Base-by-base conservation (phyloP, 2,113 vertebrate genomes). In the Meleagris gallopavo region DNA sequence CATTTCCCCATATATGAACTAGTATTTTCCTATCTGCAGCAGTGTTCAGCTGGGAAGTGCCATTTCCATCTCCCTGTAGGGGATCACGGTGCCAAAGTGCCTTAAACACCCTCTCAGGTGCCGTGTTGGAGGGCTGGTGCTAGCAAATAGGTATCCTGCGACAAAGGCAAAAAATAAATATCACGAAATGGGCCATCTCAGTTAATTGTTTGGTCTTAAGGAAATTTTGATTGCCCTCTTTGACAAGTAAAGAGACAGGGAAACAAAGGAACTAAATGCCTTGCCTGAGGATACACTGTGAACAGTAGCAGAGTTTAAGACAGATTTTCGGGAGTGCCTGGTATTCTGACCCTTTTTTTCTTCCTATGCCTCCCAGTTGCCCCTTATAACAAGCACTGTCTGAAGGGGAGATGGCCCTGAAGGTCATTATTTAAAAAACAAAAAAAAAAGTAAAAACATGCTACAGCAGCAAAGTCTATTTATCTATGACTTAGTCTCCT, bases 151-250 rank as follows among this genome's bases (percentile, higher is more conserved):
- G 13, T 24, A 72, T 78, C 38, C 43, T 69, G 5, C 54, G 46
- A 11, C 27, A 81, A 66, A 58, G 50, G 17, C 29, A 55, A 24
- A 55, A 73, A 67, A 67, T n/a, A 54, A 1, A 27, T 58, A 13
- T 41, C 27, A 22, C 3, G 1, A 66, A 93, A 45, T 55, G 16
- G 67, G 61, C 54, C 36, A 76, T 86, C 88, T 88, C 30, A 45
- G 38, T 25, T 41, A 71, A 79, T 55, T 66, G 57, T 50, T 83
- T 92, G 22, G 24, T 82, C 36, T 75, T 79, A 65, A 75, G 46
- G 54, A 86, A 92, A 46, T 6, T 25, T 76, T 77, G 76, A 64
- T 67, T 55, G 79, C 48, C 15, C 32, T 48, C 66, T 94, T 87
- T 73, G n/a, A 83, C 55, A 87, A 14, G 24, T 58, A 45, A 86